Percentiles rank a stretch among this genome's conserved stretches.
phyloP scores from a whole-genome alignment of 2,113 vertebrate species.

The Anthoscopus minutus region DNA sequence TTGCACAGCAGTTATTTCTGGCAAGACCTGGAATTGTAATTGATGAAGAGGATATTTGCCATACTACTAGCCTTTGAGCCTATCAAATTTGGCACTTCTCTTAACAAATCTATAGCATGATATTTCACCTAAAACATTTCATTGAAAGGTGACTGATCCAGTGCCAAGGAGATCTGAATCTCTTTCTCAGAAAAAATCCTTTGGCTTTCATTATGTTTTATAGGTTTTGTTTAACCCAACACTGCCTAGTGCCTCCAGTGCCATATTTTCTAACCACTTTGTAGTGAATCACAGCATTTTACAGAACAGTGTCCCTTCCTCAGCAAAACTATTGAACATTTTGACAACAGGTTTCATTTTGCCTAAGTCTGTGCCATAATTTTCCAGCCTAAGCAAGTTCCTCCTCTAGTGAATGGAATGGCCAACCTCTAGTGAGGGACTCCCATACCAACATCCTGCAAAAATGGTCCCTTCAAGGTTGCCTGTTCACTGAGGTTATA shows the following conservation, averaged over 20 bases:
- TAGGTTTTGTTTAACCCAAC: background rate
- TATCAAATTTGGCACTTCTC: background rate
- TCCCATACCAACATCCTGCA: background rate
- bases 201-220: background rate
- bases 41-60: background rate
- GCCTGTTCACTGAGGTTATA: background rate
- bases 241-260: background rate
- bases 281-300: background rate
- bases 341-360: background rate
- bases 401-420: background rate
- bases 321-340: background rate
- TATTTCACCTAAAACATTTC: background rate
- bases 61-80: background rate
- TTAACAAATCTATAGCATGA: background rate
- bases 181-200: background rate
- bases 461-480: background rate
- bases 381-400: background rate
- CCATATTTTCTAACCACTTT: background rate
- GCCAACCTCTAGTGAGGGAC: background rate
- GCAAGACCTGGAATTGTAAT: background rate
- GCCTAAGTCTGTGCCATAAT: background rate
- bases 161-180: background rate
- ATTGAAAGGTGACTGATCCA: background rate
- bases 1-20: conserved; percentile 38
- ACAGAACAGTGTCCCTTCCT: background rate